Evolutionary conservation across 1,140 invertebrate genomes (phyloP), one percentile per base, ranked within the genome.

Genomic region (Brachionus paranguensis): DNA sequence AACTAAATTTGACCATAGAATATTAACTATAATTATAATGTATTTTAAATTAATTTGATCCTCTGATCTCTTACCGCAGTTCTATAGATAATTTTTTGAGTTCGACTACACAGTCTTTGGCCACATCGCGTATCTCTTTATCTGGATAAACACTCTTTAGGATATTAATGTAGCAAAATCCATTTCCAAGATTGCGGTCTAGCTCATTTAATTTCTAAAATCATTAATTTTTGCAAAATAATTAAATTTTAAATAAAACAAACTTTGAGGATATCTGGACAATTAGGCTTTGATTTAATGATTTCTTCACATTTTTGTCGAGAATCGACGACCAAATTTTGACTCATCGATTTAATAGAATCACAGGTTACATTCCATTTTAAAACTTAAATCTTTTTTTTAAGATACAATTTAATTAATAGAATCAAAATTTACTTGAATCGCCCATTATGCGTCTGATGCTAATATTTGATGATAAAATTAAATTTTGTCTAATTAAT

Each of bases 21-120:
- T n/a, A n/a, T n/a, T n/a, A n/a, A n/a, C n/a, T n/a, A n/a, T n/a
- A n/a, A n/a, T n/a, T n/a, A n/a, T n/a, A n/a, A 53, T 53, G 1
- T 53, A 3, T 53, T 53, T 53, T 17, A 53, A 53, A 14, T 17
- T 17, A 0, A 14, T n/a, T n/a, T 53, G 7, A 53, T 53, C 12
- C n/a, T 37, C 4, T 37, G 33, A 24, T 60, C 3, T 6, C 20
- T 84, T 85, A 89, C 88, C 89, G 90, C 86, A 91, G 88, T 86
- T 91, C 91, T 20, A 91, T 89, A 87, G 90, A 89, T 88, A 91
- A 90, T 72, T 91, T 90, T 6, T 90, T 88, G 2, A 91, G 84
- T 83, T 89, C 90, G 72, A 89, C 88, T 83, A 91, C 90, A 45
- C 89, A 90, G 53, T 87, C 88, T 33, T 88, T 88, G 85, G 90